A percentile compares a stretch with the other conserved stretches of the same genome.
These are phyloP conservation scores for Coboldia fuscipes DNA, from an alignment of 1,140 invertebrate genomes.

Conservation along the genomic window DNA sequence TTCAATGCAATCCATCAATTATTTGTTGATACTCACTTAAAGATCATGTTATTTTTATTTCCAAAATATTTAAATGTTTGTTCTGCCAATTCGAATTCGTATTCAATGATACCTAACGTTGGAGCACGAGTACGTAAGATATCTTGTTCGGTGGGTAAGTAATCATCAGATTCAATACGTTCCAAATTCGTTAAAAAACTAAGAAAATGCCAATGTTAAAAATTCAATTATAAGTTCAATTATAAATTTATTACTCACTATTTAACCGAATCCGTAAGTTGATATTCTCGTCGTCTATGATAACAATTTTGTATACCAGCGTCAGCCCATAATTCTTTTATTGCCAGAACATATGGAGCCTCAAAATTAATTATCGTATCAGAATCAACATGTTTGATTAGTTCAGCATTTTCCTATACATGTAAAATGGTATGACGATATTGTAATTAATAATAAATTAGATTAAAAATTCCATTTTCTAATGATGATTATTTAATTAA, in stretches of 20 bases:
- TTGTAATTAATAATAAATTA: slow-evolving; percentile 12
- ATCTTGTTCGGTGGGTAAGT: slow-evolving; percentile 90
- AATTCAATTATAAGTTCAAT: not conserved
- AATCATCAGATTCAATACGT: slow-evolving; percentile 68
- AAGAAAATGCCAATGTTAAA: no score
- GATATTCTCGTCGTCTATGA: slow-evolving; percentile 77
- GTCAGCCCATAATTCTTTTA: slow-evolving; percentile 73
- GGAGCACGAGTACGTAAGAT: slow-evolving; percentile 90
- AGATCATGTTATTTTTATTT: no score
- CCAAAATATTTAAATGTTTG: slow-evolving; percentile 80
- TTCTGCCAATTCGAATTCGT: slow-evolving; percentile 95
- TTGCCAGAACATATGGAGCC: slow-evolving; percentile 66
- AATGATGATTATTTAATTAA: no score
- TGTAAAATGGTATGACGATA: no score
- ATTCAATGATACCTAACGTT: slow-evolving; percentile 93
- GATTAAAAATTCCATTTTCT: no score
- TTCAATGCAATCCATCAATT: no score
- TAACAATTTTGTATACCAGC: slow-evolving; percentile 83
- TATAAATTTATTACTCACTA: slow-evolving; percentile 71
- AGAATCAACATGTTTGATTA: slow-evolving; percentile 67
- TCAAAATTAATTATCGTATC: slow-evolving; percentile 83
- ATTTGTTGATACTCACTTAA: no score
- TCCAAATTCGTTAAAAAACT: slow-evolving; percentile 76
- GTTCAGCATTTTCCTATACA: slow-evolving; percentile 75
- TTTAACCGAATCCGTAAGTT: slow-evolving; percentile 86